Conservation (phyloP, 2,113 vertebrate species). For the Candoia aspera region DNA sequence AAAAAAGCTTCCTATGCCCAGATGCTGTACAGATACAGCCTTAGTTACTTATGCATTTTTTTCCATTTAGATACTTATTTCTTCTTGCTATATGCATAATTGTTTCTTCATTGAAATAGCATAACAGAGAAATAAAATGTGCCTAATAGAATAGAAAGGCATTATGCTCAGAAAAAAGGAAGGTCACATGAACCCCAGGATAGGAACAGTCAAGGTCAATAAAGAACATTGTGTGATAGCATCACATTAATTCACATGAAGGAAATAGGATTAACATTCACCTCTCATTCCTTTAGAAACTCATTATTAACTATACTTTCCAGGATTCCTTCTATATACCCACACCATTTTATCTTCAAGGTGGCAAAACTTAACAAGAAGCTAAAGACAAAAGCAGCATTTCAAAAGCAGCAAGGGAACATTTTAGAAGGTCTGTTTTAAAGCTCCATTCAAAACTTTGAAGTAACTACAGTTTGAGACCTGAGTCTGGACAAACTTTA, state of each 20-base stretch:
- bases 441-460: background rate
- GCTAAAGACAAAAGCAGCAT: background rate
- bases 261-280: slow-evolving; percentile 31
- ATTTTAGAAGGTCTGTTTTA: background rate
- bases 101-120: slow-evolving; percentile 63
- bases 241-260: slow-evolving; percentile 54
- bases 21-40: background rate
- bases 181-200: slow-evolving; percentile 53
- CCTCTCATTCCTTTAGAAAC: slow-evolving; percentile 25
- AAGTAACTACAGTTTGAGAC: background rate
- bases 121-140: slow-evolving; percentile 55
- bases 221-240: background rate
- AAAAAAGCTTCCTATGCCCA: background rate
- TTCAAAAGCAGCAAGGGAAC: background rate
- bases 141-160: slow-evolving; percentile 49
- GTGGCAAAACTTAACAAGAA: background rate
- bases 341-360: background rate
- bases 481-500: background rate
- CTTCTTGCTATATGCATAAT: slow-evolving; percentile 68
- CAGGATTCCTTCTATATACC: slow-evolving; percentile 26
- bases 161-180: slow-evolving; percentile 57
- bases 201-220: slow-evolving; percentile 51
- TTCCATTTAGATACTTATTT: slow-evolving; percentile 51
- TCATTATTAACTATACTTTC: slow-evolving; percentile 24
- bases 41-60: slow-evolving; percentile 46